Base-by-base conservation (phyloP, 2,797 vertebrate species). In the Tympanoctomys barrerae region DNA sequence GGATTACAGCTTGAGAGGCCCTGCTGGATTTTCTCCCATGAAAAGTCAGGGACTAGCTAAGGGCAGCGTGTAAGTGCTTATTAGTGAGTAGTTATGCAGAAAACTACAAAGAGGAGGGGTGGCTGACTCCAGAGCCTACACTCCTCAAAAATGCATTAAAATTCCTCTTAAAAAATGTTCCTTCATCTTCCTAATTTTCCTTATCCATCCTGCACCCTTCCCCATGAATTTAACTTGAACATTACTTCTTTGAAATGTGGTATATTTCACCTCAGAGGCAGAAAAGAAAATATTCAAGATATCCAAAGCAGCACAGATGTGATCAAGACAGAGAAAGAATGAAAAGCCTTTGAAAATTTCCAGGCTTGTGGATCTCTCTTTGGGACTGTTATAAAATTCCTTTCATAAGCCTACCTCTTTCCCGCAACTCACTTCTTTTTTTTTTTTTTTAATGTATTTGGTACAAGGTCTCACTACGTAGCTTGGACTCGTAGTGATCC, bases 261-360 rank as follows among this genome's bases (percentile, higher is more conserved):
- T 84, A 22, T 52, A 54, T 92, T 61, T 89, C 46, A 92, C 62
- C 71, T 88, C 49, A 80, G 31, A 95, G 66, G 19, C 2, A 68
- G 68, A 61, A 49, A 36, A 81, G 33, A 62, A 36, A 66, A n/a
- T 36, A 14, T 54, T 39, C 54, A 42, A 2, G 42, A 22, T 39
- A 36, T 66, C 57, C 31, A 64, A 77, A 73, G 31, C 33, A 80
- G 12, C 12, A 68, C 71, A 93, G 26, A 93, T 26, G 39, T 49
- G 36, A 12, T 19, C 42, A 62, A 75, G 54, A 54, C 61, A 82
- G 66, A 26, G n/a, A 33, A 78, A 59, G 16, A 46, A 49, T 24
- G 16, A 86, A 92, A 77, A 42, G 39, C 28, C 36, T 68, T 19
- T 62, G 49, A 83, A 70, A 89, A 18, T 9, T 61, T 42, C 39